Conservation (phyloP, 2,113 vertebrate species). For the Ranitomeya imitator region DNA sequence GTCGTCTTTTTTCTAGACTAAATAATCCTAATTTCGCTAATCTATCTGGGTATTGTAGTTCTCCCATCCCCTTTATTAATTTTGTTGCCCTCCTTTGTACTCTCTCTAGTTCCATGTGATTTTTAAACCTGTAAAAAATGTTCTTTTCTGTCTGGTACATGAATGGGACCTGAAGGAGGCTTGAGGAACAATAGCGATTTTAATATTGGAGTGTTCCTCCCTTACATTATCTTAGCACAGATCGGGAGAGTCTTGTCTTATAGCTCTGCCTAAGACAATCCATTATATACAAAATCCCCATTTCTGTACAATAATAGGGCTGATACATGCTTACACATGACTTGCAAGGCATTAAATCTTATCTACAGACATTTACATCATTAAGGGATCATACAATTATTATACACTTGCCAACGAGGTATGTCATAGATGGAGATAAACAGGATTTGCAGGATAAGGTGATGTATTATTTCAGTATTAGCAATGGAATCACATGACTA, state of each 20-base stretch:
- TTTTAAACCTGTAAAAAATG: too few species aligned
- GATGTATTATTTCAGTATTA: background rate
- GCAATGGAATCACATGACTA: constrained; percentile 6
- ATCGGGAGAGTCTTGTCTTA: background rate
- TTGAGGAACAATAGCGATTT: too few species aligned
- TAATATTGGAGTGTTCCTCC: too few species aligned
- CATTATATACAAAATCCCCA: background rate
- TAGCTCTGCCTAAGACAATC: background rate
- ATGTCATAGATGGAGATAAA: constrained; percentile 7
- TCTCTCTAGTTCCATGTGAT: too few species aligned
- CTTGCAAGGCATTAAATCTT: background rate
- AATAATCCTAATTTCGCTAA: too few species aligned
- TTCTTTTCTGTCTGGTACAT: too few species aligned
- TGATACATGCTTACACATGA: background rate
- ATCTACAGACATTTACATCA: background rate
- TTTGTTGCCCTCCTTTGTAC: too few species aligned
- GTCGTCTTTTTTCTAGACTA: too few species aligned
- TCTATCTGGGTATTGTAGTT: too few species aligned
- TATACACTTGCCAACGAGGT: background rate
- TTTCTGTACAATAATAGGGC: background rate
- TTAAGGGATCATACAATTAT: constrained; percentile 13
- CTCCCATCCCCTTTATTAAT: too few species aligned
- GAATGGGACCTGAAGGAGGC: too few species aligned
- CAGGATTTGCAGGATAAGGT: constrained; percentile 22
- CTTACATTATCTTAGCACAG: background rate